phyloP scores from a whole-genome alignment of 2,797 vertebrate species.

The Mus minutoides region DNA sequence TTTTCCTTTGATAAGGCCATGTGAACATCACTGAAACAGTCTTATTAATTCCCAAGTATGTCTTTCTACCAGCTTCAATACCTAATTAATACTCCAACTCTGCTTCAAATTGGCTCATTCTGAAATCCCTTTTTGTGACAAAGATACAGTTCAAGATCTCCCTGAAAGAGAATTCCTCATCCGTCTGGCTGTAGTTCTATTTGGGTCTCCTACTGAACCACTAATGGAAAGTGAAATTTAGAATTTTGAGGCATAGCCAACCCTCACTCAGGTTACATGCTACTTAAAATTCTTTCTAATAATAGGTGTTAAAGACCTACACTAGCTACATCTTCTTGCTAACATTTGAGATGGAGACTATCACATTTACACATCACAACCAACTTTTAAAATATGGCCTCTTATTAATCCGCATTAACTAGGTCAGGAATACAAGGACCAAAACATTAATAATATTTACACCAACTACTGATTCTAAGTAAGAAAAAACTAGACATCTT shows the following conservation, averaged over 20 bases:
- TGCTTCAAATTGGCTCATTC: neutral
- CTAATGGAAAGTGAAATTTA: neutral
- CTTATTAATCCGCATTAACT: neutral
- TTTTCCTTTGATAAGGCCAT: neutral
- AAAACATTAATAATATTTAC: neutral
- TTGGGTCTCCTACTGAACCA: neutral
- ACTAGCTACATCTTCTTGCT: neutral
- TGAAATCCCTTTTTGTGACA: neutral
- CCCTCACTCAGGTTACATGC: neutral
- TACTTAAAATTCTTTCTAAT: neutral
- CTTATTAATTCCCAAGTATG: neutral
- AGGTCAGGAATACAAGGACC: neutral
- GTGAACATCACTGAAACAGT: neutral
- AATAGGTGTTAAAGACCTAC: neutral
- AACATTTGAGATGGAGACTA: neutral
- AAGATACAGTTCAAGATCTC: neutral
- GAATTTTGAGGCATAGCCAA: neutral
- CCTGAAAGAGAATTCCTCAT: neutral
- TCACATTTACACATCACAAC: neutral
- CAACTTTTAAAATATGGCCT: neutral
- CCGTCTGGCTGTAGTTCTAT: neutral
- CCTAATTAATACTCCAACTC: neutral
- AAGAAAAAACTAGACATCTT: neutral
- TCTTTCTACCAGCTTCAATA: neutral
- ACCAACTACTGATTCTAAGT: neutral